These are phyloP conservation scores for Cynoglossus semilaevis DNA, from an alignment of 2,113 vertebrate species.

Conservation along the genomic window DNA sequence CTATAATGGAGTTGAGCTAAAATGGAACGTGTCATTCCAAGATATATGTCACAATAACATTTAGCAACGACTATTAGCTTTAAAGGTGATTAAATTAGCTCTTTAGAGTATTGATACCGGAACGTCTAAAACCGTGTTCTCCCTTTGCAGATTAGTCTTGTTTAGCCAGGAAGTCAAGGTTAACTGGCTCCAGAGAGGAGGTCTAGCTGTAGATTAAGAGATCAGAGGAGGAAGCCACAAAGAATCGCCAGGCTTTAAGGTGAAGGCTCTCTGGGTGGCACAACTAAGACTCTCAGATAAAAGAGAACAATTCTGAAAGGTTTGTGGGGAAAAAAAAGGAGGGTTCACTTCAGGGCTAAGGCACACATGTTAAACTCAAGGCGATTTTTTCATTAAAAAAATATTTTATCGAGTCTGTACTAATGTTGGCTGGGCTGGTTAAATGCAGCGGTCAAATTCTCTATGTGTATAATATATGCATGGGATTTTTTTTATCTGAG, in stretches of 20 bases:
- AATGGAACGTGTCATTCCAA: background rate
- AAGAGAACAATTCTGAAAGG: conserved; percentile 21
- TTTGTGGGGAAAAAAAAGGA: conserved; percentile 5
- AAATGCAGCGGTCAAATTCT: too few relatives aligned
- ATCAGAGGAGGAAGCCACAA: conserved; percentile 33
- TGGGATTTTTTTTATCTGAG: too few relatives aligned
- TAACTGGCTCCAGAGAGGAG: conserved; percentile 42
- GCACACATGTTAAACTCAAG: too few relatives aligned
- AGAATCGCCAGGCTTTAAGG: conserved; percentile 26
- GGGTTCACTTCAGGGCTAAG: too few relatives aligned
- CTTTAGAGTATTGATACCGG: too few relatives aligned
- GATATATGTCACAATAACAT: too few relatives aligned
- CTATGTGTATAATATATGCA: too few relatives aligned
- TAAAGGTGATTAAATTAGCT: too few relatives aligned
- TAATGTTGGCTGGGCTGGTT: too few relatives aligned
- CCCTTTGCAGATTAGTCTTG: conserved; percentile 24
- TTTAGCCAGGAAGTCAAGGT: conserved; percentile 30
- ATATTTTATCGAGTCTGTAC: too few relatives aligned
- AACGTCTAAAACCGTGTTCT: conserved; percentile 15
- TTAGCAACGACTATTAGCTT: too few relatives aligned
- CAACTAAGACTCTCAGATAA: conserved; percentile 17
- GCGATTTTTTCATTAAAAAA: too few relatives aligned
- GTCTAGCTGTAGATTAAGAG: conserved; percentile 37
- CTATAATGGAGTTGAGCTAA: background rate
- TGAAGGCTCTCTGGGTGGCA: conserved; percentile 18